A percentile compares a stretch with the other conserved stretches of the same genome.
Conservation (phyloP, 2,113 vertebrate species). For the Polypterus bichir region DNA sequence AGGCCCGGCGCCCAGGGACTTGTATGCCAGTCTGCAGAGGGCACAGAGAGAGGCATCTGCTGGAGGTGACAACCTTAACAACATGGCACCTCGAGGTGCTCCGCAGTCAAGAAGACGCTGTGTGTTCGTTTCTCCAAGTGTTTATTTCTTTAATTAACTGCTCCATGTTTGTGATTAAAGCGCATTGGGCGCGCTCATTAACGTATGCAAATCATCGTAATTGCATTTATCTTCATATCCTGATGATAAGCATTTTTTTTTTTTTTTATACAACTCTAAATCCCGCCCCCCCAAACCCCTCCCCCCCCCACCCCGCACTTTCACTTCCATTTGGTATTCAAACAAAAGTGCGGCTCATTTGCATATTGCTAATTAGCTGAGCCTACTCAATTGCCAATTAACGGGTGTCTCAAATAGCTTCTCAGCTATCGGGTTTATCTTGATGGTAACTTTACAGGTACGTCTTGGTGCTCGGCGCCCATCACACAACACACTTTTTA, state of each 20-base stretch:
- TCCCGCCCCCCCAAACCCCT: slow-evolving; percentile 36
- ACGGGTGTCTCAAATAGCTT: slow-evolving; percentile 48
- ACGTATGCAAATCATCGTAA: slow-evolving; percentile 61
- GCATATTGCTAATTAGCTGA: slow-evolving; percentile 56
- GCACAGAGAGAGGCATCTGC: no score
- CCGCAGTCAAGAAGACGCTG: slow-evolving; percentile 16
- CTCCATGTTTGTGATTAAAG: slow-evolving; percentile 46
- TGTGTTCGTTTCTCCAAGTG: slow-evolving; percentile 30
- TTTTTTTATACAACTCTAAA: slow-evolving; percentile 35
- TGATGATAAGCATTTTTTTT: slow-evolving; percentile 26
- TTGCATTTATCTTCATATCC: slow-evolving; percentile 57
- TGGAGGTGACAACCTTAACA: not conserved
- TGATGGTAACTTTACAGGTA: slow-evolving; percentile 52
- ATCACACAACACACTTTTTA: slow-evolving; percentile 48
- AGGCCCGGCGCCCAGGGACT: no score
- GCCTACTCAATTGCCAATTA: slow-evolving; percentile 65
- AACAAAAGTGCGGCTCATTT: slow-evolving; percentile 60
- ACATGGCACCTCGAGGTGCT: not conserved
- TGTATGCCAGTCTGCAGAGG: no score
- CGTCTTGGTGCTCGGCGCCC: slow-evolving; percentile 44
- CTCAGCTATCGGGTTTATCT: slow-evolving; percentile 51
- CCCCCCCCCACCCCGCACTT: no score
- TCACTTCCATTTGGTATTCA: slow-evolving; percentile 53
- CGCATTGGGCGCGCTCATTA: slow-evolving; percentile 56
- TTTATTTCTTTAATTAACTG: slow-evolving; percentile 56